Conservation (phyloP, 2,113 vertebrate species). For the Loxodonta africana region DNA sequence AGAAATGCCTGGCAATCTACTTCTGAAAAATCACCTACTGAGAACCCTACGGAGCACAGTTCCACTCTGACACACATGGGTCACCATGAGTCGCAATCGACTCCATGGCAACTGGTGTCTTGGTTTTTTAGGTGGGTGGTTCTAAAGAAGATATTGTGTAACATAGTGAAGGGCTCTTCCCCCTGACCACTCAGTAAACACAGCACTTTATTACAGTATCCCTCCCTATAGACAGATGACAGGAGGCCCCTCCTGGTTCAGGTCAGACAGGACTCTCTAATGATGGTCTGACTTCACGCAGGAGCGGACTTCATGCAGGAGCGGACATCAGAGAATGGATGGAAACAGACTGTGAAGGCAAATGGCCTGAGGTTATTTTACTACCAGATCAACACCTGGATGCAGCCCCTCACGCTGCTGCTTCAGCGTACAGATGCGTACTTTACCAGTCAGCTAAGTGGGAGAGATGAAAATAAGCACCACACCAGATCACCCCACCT, state of each 20-base stretch:
- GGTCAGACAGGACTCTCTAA: background rate
- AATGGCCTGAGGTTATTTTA: background rate
- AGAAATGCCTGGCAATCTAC: background rate
- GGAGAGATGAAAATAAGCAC: background rate
- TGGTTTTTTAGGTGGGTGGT: background rate
- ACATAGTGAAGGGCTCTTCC: background rate
- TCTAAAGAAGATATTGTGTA: background rate
- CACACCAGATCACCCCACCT: background rate
- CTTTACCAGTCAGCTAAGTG: background rate
- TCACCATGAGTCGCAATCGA: background rate
- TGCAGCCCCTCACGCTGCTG: too few relatives aligned
- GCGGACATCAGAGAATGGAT: background rate
- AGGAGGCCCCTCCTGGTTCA: rapidly evolving
- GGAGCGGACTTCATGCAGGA: background rate
- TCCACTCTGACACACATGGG: background rate
- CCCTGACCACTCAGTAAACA: too few relatives aligned
- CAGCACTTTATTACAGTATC: background rate
- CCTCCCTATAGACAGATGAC: background rate
- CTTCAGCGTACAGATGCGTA: rapidly evolving
- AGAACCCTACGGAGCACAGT: background rate
- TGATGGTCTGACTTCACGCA: background rate
- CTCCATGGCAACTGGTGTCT: background rate
- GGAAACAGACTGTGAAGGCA: rapidly evolving
- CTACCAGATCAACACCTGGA: background rate
- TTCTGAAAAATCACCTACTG: background rate